A percentile compares a stretch with the other conserved stretches of the same genome.
These are phyloP conservation scores for Sericinus montela DNA, from an alignment of 2,888 invertebrate species.

Conservation along the genomic window DNA sequence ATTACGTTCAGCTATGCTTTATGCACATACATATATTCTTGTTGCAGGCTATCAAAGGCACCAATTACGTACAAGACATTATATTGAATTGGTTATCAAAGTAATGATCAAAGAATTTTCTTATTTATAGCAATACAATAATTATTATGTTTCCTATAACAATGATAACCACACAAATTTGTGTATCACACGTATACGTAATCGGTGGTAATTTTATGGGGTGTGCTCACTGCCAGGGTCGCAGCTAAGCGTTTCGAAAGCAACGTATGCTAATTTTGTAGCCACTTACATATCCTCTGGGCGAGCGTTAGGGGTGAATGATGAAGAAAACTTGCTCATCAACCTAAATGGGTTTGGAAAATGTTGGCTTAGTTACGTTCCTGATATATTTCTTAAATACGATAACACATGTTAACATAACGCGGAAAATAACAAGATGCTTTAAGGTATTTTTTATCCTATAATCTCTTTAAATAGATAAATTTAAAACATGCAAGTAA, in stretches of 20 bases:
- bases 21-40: constrained; percentile 50
- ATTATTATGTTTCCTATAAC: background rate
- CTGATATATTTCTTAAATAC: background rate
- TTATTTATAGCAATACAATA: background rate
- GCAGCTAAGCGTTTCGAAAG: constrained; percentile 61
- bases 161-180: constrained; percentile 1
- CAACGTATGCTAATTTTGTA: constrained; percentile 34
- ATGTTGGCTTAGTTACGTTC: constrained; percentile 20
- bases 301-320: constrained; percentile 61
- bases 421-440: no score
- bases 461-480: no score
- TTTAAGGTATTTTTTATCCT: no score
- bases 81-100: constrained; percentile 28
- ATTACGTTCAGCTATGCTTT: constrained; percentile 39
- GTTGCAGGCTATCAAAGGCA: constrained; percentile 36
- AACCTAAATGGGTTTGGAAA: constrained; percentile 63
- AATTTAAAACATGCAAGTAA: no score
- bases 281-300: constrained; percentile 72
- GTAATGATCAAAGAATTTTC: constrained; percentile 12
- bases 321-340: constrained; percentile 73
- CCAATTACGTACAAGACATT: constrained; percentile 34
- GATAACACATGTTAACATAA: no score
- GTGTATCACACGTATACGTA: constrained; percentile 32
- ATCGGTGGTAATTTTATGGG: constrained; percentile 28
- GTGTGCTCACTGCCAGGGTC: constrained; percentile 56